phyloP scores from a whole-genome alignment of 1,140 invertebrate species.

The Scaptomyza hsui region DNA sequence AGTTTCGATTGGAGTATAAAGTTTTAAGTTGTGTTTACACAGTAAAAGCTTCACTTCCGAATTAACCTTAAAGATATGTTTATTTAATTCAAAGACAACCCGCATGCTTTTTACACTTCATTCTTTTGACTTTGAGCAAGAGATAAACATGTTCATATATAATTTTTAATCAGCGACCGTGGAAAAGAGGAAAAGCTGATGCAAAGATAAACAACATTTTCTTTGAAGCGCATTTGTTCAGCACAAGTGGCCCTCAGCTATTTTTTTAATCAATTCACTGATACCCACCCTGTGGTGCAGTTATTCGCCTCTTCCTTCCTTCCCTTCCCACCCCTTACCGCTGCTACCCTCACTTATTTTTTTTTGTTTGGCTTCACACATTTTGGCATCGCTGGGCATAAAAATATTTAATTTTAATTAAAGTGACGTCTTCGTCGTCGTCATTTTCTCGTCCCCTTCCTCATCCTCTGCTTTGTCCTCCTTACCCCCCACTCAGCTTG shows the following conservation, averaged over 20 bases:
- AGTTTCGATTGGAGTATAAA: conserved; percentile 2
- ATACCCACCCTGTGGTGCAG: conserved; percentile 9
- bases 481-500: background rate
- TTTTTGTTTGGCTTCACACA: conserved; percentile 6
- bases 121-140: background rate
- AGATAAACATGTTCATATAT: background rate
- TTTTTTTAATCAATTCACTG: conserved; percentile 49
- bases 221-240: conserved; percentile 30
- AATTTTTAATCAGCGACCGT: conserved; percentile 4
- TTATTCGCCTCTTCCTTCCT: background rate
- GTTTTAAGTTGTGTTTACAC: no score
- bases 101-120: background rate
- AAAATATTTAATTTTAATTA: conserved; percentile 75
- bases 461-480: background rate
- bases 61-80: no score
- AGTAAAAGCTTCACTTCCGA: no score
- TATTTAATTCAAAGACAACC: background rate
- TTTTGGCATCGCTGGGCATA: conserved; percentile 16
- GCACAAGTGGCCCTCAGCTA: conserved; percentile 16
- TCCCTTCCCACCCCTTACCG: background rate
- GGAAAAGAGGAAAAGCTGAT: background rate
- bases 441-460: background rate
- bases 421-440: conserved; percentile 36
- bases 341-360: background rate
- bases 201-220: conserved; percentile 32